phyloP scores from a whole-genome alignment of 2,888 invertebrate species.

The Atethmia centrago region DNA sequence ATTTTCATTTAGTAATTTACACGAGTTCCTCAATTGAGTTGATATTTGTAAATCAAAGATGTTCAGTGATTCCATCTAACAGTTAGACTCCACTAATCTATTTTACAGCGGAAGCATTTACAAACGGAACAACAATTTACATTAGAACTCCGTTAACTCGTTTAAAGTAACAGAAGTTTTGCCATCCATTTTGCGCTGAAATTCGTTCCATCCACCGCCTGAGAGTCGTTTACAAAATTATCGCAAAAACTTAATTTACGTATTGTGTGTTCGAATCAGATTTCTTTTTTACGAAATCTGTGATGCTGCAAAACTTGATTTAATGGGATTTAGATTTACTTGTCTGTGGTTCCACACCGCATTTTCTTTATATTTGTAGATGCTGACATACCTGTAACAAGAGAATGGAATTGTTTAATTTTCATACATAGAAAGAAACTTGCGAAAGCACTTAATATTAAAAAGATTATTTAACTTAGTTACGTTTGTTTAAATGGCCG shows the following conservation, averaged over 20 bases:
- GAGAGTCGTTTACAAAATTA: constrained; percentile 47
- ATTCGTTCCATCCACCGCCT: constrained; percentile 55
- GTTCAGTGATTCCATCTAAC: background rate
- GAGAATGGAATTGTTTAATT: constrained; percentile 1
- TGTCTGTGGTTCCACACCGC: constrained; percentile 14
- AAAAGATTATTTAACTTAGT: background rate
- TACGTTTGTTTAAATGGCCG: too few species aligned
- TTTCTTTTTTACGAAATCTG: constrained; percentile 56
- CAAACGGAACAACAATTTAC: constrained; percentile 20
- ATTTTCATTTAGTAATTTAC: background rate
- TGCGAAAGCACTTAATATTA: background rate
- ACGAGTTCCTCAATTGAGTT: background rate
- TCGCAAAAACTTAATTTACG: constrained; percentile 53
- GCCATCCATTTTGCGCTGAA: constrained; percentile 19
- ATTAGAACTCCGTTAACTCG: constrained; percentile 30
- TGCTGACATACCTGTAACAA: constrained; percentile 55
- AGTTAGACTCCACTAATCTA: background rate
- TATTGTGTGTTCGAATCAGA: constrained; percentile 40
- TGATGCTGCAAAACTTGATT: constrained; percentile 27
- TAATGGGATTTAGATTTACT: constrained; percentile 37
- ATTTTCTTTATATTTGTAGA: constrained; percentile 15
- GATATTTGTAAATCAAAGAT: background rate
- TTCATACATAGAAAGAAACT: background rate
- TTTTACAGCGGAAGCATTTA: constrained; percentile 26
- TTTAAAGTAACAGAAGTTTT: constrained; percentile 36